Evolutionary conservation across 2,888 invertebrate genomes (phyloP), one percentile per base, ranked within the genome.

Genomic region (Zhuqinia jingwanae): DNA sequence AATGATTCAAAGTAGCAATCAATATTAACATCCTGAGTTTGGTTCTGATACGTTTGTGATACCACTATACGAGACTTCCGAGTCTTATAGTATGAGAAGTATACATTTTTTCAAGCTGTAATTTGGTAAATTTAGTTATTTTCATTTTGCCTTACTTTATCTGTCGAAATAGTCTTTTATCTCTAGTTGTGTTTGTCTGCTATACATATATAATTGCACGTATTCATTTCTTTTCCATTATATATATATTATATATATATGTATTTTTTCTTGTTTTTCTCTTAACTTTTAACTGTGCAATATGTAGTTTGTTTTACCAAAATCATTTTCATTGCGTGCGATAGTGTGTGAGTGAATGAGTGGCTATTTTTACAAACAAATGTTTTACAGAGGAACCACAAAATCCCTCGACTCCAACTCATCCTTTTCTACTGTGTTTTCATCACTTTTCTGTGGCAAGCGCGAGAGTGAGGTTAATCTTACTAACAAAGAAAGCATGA

Each of bases 401-500:
- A 88, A 89, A 50, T 89, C 88, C 81, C 87, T 89, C 73, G 88
- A 86, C 75, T 86, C 86, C 88, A 84, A 85, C 78, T 88, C 88
- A 85, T 84, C 89, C 58, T 83, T 89, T 84, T 87, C 88, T 58
- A 85, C 85, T 82, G 88, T 88, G 60, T 89, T 88, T 80, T 89
- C 89, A 68, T 88, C 89, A 70, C 85, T 89, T 85, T 85, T 89
- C 70, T 88, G 87, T 82, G 87, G 87, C 81, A 89, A 87, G 47
- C 87, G 88, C 85, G 88, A 81, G 85, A 84, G 87, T 70, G 73
- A 76, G 63, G 84, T 81, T 87, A 85, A 89, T 60, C 63, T 79
- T 85, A 86, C 80, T 87, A 87, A 88, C 88, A 88, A 88, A 85
- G 88, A 88, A 60, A 85, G 85, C 85, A 88, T 85, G 78, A 88